Evolutionary conservation across 2,888 invertebrate genomes (phyloP), one percentile per base, ranked within the genome.

Genomic region (Eulithis testata): DNA sequence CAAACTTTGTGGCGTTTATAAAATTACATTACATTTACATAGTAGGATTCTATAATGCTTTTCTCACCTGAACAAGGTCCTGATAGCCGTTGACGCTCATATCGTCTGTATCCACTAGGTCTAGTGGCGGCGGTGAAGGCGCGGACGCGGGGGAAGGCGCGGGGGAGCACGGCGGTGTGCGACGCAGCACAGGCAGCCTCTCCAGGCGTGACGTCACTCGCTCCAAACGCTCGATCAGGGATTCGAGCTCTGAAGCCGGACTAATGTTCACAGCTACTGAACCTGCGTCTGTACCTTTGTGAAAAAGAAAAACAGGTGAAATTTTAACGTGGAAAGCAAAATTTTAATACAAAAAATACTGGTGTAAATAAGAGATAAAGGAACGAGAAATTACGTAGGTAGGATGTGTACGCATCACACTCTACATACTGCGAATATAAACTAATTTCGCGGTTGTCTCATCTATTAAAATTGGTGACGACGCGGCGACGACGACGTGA

Each of bases 11-110:
- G 21, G 21, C 21, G 21, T 21, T 21, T 21, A 21, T 21, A 21
- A 21, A n/a, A n/a, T n/a, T n/a, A n/a, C n/a, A 21, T 21, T 21
- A 21, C 21, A 21, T 21, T 21, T 21, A 21, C 21, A 21, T 21
- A 21, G 21, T 21, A 21, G 21, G 21, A 21, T 21, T 21, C 21
- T 21, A 21, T 2, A 21, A 21, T 2, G 21, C 21, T 21, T 21
- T 11, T 49, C 76, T 69, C 63, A 93, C 93, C 88, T 91, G 92
- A 70, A 97, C 84, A 71, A 97, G 94, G 83, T 96, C 96, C 80
- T 95, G 94, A 85, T 95, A 97, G 14, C 96, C 96, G 79, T 94
- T 94, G 73, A 96, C 94, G 82, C 97, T 97, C 97, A 97, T 97
- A 74, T 80, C 91, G 83, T 81, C 84, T 36, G 82, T 76, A 40